These are phyloP conservation scores for Allobates femoralis DNA, from an alignment of 2,797 vertebrate genomes.

Conservation along the genomic window DNA sequence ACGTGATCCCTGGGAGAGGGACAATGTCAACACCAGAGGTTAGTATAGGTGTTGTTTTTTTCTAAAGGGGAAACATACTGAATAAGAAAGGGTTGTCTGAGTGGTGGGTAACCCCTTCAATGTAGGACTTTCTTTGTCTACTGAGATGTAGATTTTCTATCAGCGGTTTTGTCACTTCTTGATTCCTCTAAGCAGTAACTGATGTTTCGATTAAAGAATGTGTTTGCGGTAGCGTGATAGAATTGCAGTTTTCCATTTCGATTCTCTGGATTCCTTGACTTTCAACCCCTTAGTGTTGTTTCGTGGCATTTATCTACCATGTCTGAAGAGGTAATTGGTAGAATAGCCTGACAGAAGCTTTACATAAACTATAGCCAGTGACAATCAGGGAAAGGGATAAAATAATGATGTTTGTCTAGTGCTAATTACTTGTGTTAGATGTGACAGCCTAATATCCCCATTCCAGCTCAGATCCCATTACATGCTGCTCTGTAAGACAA, in stretches of 20 bases:
- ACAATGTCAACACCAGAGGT: too few relatives aligned
- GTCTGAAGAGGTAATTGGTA: slow-evolving; percentile 51
- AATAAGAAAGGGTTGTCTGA: too few relatives aligned
- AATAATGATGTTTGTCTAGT: slow-evolving; percentile 48
- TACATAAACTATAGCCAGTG: slow-evolving; percentile 40
- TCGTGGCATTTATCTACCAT: slow-evolving; percentile 48
- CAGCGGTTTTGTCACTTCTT: slow-evolving; percentile 35
- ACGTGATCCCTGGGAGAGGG: too few relatives aligned
- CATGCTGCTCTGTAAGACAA: slow-evolving; percentile 17
- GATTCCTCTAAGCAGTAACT: not conserved
- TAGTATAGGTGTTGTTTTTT: too few relatives aligned
- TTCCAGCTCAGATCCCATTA: slow-evolving; percentile 39
- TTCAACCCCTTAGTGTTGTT: slow-evolving; percentile 24
- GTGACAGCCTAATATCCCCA: slow-evolving; percentile 30
- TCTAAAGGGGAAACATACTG: too few relatives aligned
- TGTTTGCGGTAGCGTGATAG: slow-evolving; percentile 42
- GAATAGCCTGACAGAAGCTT: slow-evolving; percentile 26
- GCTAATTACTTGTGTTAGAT: slow-evolving; percentile 53
- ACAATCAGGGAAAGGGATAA: slow-evolving; percentile 27
- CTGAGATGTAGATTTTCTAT: not conserved
- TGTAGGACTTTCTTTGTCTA: slow-evolving; percentile 10
- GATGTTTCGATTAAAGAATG: slow-evolving; percentile 50
- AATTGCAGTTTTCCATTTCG: slow-evolving; percentile 31
- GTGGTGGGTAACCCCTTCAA: too few relatives aligned
- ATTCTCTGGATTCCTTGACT: slow-evolving; percentile 15